phyloP scores from a whole-genome alignment of 2,888 invertebrate species.

The Platycnemis pennipes region DNA sequence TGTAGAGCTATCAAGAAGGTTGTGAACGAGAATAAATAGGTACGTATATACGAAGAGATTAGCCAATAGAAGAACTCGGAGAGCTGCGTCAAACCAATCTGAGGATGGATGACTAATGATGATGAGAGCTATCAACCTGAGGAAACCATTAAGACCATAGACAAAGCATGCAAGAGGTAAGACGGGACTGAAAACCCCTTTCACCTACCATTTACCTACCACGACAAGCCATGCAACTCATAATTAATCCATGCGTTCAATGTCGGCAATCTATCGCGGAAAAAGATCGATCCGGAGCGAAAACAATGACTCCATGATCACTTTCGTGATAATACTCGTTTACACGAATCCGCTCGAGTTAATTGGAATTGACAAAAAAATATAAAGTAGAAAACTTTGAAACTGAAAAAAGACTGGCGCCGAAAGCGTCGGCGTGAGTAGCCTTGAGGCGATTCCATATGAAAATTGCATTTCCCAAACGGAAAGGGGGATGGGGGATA shows the following conservation, averaged over 20 bases:
- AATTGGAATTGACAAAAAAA: background rate
- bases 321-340: background rate
- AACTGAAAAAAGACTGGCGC: background rate
- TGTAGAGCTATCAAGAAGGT: no score
- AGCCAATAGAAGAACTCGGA: no score
- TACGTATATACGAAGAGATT: no score
- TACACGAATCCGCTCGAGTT: slow-evolving; percentile 16
- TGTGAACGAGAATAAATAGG: no score
- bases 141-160: background rate
- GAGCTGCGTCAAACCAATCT: no score
- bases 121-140: background rate
- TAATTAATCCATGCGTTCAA: background rate
- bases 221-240: background rate
- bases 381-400: background rate
- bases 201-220: background rate
- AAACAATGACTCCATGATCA: background rate
- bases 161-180: background rate
- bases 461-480: background rate
- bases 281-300: background rate
- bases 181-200: background rate
- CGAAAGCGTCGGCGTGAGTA: background rate
- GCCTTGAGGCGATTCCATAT: slow-evolving; percentile 12
- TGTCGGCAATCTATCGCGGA: no score
- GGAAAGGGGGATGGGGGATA: background rate
- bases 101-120: no score